Conservation (phyloP, 2,113 vertebrate genomes). For the Tenrec ecaudatus region DNA sequence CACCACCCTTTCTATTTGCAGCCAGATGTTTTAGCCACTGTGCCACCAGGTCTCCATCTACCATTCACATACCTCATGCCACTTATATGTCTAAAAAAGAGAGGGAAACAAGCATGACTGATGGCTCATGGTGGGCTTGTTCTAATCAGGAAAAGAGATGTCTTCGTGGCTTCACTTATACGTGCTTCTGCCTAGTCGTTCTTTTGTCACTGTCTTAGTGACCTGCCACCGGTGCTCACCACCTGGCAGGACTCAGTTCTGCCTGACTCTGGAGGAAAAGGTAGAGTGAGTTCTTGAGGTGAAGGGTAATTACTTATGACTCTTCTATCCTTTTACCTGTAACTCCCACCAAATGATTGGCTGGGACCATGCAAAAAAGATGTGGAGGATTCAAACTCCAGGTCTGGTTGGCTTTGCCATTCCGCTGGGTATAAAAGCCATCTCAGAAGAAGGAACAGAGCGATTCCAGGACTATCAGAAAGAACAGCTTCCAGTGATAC, state of each 20-base stretch:
- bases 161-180: neutral
- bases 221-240: neutral
- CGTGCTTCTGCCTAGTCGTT: neutral
- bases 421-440: no score
- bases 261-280: neutral
- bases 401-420: no score
- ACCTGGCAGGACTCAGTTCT: neutral
- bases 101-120: neutral
- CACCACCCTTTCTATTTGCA: neutral
- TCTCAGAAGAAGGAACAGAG: no score
- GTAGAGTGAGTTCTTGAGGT: no score
- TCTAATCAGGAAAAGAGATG: neutral
- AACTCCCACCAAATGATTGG: no score
- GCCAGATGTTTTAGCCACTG: neutral
- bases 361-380: no score
- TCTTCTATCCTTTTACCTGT: no score
- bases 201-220: neutral
- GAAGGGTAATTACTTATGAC: no score
- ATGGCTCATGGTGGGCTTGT: neutral
- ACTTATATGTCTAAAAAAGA: slow-evolving; percentile 18
- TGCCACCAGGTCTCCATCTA: neutral
- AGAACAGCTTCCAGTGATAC: no score
- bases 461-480: no score
- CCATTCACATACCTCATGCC: neutral
- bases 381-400: no score